These are phyloP conservation scores for Melanaphis sacchari DNA, from an alignment of 1,140 invertebrate genomes.

Conservation along the genomic window DNA sequence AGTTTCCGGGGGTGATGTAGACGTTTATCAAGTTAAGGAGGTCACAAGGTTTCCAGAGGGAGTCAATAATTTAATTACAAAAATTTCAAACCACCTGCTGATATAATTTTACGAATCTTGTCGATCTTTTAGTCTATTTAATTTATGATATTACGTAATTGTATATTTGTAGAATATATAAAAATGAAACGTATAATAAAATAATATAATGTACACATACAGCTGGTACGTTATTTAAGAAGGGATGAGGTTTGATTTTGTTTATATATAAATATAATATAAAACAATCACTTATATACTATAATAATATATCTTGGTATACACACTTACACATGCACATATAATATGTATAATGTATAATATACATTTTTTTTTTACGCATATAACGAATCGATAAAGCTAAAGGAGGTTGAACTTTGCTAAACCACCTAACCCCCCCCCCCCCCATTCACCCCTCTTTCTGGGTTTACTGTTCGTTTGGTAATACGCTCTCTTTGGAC, in stretches of 20 bases:
- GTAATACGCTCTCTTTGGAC: constrained; percentile 50
- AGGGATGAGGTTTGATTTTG: background rate
- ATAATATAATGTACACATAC: background rate
- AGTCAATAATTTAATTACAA: constrained; percentile 50
- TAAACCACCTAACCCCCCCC: background rate
- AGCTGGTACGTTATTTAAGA: background rate
- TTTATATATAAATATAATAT: constrained; percentile 5
- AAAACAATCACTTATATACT: constrained; percentile 22
- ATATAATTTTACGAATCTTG: background rate
- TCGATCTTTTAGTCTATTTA: background rate
- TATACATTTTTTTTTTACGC: background rate
- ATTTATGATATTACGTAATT: background rate
- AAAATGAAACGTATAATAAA: background rate
- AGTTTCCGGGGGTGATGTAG: background rate
- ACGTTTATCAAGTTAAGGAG: background rate
- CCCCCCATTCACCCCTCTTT: background rate
- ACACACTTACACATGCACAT: background rate
- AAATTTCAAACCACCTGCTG: constrained; percentile 42
- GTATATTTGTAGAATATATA: background rate
- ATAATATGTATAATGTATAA: background rate
- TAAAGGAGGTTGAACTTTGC: constrained; percentile 32
- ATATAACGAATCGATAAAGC: constrained; percentile 45
- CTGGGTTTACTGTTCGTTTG: background rate
- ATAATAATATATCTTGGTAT: constrained; percentile 15
- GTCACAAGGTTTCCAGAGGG: constrained; percentile 45